Percentiles rank a stretch among this genome's conserved stretches.
Conservation (phyloP, 2,888 invertebrate species). For the Heliconius sara region DNA sequence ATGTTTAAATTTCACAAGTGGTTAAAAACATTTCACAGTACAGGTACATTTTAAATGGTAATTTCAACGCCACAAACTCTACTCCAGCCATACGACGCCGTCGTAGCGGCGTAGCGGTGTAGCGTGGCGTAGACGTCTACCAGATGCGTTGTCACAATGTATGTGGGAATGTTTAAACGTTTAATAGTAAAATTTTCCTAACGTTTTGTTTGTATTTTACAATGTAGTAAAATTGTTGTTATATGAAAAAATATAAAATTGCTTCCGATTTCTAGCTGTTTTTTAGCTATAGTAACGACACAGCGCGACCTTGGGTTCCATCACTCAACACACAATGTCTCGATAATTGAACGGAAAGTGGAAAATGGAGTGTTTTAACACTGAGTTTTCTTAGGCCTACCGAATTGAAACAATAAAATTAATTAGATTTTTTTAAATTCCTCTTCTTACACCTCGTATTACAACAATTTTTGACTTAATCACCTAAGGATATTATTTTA, state of each 20-base stretch:
- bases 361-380: not conserved
- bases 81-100: not conserved
- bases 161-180: constrained; percentile 11
- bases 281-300: not conserved
- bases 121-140: constrained; percentile 28
- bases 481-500: no score
- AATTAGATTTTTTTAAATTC: no score
- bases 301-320: not conserved
- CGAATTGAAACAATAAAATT: no score
- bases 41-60: constrained; percentile 14
- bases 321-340: not conserved
- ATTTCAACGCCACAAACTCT: constrained; percentile 3
- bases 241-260: no score
- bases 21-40: not conserved
- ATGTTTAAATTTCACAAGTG: not conserved
- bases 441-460: no score
- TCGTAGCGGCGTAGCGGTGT: constrained; percentile 20
- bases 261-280: no score
- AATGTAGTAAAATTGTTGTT: no score
- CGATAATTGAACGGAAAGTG: not conserved
- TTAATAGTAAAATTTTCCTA: not conserved
- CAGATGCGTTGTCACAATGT: constrained; percentile 11
- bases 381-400: no score
- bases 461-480: no score
- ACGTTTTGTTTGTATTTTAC: not conserved